Evolutionary conservation across 2,797 vertebrate species (phyloP).

Genomic region (Cryptoblepharus egeriae): DNA sequence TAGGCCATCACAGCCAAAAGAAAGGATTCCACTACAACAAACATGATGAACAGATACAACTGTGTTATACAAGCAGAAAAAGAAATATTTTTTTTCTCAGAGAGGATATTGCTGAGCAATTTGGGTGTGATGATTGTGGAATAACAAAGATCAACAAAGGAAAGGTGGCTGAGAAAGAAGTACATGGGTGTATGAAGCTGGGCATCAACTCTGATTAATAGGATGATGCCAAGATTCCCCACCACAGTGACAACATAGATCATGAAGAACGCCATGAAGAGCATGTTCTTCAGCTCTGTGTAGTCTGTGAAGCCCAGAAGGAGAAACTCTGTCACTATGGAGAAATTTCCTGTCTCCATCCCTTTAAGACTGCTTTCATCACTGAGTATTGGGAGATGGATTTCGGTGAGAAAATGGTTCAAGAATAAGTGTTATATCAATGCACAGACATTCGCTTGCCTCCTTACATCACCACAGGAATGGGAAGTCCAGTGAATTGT

Average conservation of each 20-base stretch:
- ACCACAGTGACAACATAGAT: constrained; percentile 7
- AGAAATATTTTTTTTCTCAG: constrained; percentile 1
- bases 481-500: no score
- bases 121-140: constrained; percentile 19
- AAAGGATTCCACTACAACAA: constrained; percentile 16
- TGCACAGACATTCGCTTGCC: no score
- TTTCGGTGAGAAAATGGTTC: no score
- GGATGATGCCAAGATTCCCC: constrained; percentile 23
- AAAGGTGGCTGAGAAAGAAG: constrained; percentile 30
- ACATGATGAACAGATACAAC: constrained; percentile 14
- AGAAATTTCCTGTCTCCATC: constrained; percentile 22
- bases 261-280: constrained; percentile 23
- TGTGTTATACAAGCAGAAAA: constrained; percentile 5
- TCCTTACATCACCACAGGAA: no score
- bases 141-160: constrained; percentile 30
- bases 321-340: constrained; percentile 18
- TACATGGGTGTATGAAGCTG: constrained; percentile 25
- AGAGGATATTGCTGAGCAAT: neutral
- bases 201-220: neutral
- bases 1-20: constrained; percentile 25
- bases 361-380: neutral
- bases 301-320: constrained; percentile 29
- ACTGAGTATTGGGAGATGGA: neutral
- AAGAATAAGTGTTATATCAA: no score
- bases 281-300: neutral